phyloP scores from a whole-genome alignment of 2,113 vertebrate species.

The Nyctereutes procyonoides region DNA sequence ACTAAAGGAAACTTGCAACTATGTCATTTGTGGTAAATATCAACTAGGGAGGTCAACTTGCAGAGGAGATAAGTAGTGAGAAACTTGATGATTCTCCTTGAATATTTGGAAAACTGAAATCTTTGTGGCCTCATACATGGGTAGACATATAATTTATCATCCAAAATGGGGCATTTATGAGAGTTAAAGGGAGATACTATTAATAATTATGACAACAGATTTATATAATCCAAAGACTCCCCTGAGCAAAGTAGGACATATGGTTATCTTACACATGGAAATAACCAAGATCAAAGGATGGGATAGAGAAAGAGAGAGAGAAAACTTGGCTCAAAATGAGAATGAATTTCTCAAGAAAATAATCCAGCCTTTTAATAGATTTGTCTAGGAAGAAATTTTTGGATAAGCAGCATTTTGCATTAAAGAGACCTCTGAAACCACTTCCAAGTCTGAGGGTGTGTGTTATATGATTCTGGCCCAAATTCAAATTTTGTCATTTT shows the following conservation, averaged over 20 bases:
- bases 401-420: background rate
- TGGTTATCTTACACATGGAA: background rate
- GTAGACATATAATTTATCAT: background rate
- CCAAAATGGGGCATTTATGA: background rate
- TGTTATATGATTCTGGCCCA: background rate
- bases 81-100: background rate
- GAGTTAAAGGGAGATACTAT: background rate
- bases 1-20: background rate
- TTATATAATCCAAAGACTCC: background rate
- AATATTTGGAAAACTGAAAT: background rate
- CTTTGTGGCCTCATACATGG: background rate
- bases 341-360: slow-evolving; percentile 7
- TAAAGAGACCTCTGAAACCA: background rate
- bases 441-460: background rate
- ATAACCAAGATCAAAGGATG: background rate
- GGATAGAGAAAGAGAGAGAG: background rate
- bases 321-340: background rate
- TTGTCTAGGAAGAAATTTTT: background rate
- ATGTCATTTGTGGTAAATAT: background rate
- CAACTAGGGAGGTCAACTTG: background rate
- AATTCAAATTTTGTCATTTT: slow-evolving; percentile 34
- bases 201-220: background rate
- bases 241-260: background rate
- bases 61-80: background rate
- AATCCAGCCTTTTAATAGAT: background rate